phyloP scores from a whole-genome alignment of 2,888 invertebrate genomes.

The Geophilus truncorum region DNA sequence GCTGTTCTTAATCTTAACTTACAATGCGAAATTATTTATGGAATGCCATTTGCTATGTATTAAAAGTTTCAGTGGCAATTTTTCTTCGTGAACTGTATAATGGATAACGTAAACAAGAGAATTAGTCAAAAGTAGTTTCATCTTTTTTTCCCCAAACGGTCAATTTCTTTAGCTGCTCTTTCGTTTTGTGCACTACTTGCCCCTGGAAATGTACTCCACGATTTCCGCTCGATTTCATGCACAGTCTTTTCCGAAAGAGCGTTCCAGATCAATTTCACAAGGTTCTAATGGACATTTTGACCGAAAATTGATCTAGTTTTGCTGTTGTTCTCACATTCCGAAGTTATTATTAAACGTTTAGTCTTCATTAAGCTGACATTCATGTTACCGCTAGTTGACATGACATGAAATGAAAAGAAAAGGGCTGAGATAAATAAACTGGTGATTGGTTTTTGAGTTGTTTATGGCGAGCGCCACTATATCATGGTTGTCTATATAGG shows the following conservation, averaged over 20 bases:
- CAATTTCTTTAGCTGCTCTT: too few species aligned
- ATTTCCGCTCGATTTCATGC: too few species aligned
- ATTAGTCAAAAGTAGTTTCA: too few species aligned
- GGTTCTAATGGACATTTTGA: too few species aligned
- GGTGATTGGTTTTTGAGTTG: slow-evolving; percentile 11
- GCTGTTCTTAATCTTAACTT: neutral
- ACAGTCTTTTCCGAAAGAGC: too few species aligned
- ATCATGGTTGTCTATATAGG: neutral
- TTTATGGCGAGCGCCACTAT: neutral
- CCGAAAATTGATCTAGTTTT: too few species aligned
- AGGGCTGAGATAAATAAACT: neutral
- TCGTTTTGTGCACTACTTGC: too few species aligned
- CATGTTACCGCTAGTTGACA: neutral
- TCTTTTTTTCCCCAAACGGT: too few species aligned
- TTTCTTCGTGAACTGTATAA: neutral
- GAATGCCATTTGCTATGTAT: neutral
- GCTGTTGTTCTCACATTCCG: too few species aligned
- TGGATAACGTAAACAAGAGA: neutral
- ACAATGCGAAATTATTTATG: too few species aligned
- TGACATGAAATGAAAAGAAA: neutral
- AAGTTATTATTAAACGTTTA: neutral
- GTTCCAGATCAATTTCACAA: too few species aligned
- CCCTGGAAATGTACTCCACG: too few species aligned
- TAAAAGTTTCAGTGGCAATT: neutral
- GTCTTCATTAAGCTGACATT: neutral